Evolutionary conservation across 2,888 invertebrate species (phyloP).

Genomic region (Gisinianus flammeolus): DNA sequence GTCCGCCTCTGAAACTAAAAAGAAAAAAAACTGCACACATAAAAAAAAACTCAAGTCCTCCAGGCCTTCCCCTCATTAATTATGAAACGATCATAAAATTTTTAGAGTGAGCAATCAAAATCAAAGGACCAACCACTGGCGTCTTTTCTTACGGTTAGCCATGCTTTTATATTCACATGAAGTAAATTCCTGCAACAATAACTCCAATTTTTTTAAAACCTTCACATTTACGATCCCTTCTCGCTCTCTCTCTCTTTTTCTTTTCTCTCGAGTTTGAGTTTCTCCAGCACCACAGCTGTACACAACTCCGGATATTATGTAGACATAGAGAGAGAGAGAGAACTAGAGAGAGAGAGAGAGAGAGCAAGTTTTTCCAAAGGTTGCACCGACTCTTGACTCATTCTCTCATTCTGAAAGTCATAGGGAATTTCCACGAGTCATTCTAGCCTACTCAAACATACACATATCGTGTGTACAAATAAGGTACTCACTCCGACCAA

Average conservation of each 20-base stretch:
- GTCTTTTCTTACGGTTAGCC: no score
- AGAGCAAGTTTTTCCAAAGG: conserved; percentile 3
- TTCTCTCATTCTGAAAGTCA: neutral
- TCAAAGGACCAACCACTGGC: conserved; percentile 45
- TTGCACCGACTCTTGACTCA: neutral
- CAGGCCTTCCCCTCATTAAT: conserved; percentile 45
- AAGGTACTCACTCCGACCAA: no score
- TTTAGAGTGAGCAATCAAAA: conserved; percentile 55
- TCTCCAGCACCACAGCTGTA: no score
- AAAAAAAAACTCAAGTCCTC: no score
- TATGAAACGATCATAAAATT: conserved; percentile 54
- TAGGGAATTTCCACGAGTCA: no score
- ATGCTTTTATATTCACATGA: neutral
- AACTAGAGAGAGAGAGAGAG: no score
- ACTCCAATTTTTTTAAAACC: neutral
- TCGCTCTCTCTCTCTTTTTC: conserved; percentile 27
- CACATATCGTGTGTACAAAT: no score
- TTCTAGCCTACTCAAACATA: no score
- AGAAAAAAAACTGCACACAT: no score
- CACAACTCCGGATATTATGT: no score
- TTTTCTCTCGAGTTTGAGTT: neutral
- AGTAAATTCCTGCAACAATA: neutral
- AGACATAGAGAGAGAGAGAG: no score
- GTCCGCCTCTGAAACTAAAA: no score
- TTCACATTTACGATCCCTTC: neutral